phyloP scores from a whole-genome alignment of 2,113 vertebrate genomes.

The Campylomormyrus numenius region DNA sequence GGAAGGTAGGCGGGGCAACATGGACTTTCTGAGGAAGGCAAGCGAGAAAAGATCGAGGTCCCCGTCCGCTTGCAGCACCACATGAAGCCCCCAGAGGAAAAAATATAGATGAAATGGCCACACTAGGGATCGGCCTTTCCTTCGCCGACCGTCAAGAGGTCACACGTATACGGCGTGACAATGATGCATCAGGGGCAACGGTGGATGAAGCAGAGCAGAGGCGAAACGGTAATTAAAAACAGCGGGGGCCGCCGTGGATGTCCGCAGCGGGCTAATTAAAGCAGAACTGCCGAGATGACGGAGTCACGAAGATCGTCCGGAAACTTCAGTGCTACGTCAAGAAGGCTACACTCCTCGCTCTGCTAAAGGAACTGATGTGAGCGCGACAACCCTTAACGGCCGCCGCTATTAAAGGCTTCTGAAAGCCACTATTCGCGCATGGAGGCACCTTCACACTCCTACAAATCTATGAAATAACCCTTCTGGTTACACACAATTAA shows the following conservation, averaged over 20 bases:
- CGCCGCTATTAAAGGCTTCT: neutral
- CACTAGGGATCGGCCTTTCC: neutral
- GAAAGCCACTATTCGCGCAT: neutral
- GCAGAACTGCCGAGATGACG: constrained; percentile 6
- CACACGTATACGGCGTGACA: neutral
- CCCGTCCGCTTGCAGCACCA: neutral
- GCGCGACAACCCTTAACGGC: neutral
- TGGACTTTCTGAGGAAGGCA: neutral
- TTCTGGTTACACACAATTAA: neutral
- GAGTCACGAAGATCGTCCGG: neutral
- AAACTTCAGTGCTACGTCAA: neutral
- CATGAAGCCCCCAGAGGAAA: neutral
- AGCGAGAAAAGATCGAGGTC: neutral
- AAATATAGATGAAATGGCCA: neutral
- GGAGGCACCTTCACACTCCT: neutral
- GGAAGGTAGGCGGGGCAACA: neutral
- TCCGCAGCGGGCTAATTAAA: constrained; percentile 11
- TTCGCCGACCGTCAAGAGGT: neutral
- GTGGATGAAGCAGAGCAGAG: neutral
- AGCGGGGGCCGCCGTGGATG: neutral
- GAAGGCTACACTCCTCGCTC: neutral
- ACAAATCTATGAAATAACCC: neutral
- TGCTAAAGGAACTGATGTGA: neutral
- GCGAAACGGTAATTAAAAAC: constrained; percentile 8
- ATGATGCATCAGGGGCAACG: neutral